Conservation (phyloP, 2,888 invertebrate genomes). For the Scelioninae gen. 1 region DNA sequence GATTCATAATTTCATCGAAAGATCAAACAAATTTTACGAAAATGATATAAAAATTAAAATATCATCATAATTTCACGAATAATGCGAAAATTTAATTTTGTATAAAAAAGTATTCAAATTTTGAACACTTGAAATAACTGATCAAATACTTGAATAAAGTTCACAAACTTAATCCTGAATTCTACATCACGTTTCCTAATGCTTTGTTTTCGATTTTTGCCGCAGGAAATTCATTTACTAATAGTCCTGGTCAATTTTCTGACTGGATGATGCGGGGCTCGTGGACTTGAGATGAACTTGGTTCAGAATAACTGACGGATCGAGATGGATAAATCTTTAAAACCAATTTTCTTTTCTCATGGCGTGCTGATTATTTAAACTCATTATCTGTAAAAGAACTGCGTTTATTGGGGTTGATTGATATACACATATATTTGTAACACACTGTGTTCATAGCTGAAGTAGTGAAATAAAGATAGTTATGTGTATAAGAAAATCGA, state of each 20-base stretch:
- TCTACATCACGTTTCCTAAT: conserved; percentile 34
- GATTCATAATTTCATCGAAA: too few species aligned
- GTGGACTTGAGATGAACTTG: conserved; percentile 45
- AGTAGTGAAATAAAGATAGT: conserved; percentile 36
- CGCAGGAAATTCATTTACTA: conserved; percentile 55
- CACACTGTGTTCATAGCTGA: conserved; percentile 1
- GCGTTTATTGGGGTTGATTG: conserved; percentile 13
- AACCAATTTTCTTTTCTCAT: conserved; percentile 30
- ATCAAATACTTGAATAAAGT: not conserved
- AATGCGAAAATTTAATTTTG: not conserved
- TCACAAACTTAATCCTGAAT: conserved; percentile 18
- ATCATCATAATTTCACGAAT: not conserved
- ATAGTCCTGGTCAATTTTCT: conserved; percentile 49
- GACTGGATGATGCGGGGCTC: conserved; percentile 56
- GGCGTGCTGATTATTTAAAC: conserved; percentile 13
- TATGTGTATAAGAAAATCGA: conserved; percentile 25
- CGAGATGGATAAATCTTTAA: conserved; percentile 35
- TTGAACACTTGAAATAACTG: not conserved
- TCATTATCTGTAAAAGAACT: conserved; percentile 4
- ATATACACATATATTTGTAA: conserved; percentile 27
- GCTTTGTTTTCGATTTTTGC: conserved; percentile 48
- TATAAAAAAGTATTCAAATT: not conserved
- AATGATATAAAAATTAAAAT: too few species aligned
- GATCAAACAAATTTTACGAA: too few species aligned
- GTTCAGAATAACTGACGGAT: conserved; percentile 34